phyloP scores from a whole-genome alignment of 1,140 invertebrate species.

The Dendrolimus punctatus region DNA sequence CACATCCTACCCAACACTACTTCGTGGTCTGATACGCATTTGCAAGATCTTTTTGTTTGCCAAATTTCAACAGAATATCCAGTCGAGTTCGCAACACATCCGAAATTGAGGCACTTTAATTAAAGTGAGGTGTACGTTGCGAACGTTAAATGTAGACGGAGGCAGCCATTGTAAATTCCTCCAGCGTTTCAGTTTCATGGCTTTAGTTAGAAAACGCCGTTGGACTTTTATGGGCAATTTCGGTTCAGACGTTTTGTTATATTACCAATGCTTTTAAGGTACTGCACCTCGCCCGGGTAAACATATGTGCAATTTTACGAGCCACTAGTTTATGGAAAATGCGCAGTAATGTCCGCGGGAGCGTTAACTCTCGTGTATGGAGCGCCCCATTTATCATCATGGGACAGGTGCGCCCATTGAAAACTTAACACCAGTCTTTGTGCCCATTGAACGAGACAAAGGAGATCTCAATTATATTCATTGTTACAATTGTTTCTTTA shows the following conservation, averaged over 20 bases:
- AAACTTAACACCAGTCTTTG: neutral
- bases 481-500: too few species aligned
- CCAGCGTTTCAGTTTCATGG: constrained; percentile 66
- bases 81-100: constrained; percentile 18
- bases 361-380: constrained; percentile 37
- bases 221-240: constrained; percentile 70
- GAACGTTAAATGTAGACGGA: constrained; percentile 61
- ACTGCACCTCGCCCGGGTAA: constrained; percentile 64
- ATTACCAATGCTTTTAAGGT: constrained; percentile 72
- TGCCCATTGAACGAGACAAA: neutral
- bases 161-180: constrained; percentile 65
- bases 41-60: too few species aligned
- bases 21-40: too few species aligned
- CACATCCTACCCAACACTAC: too few species aligned
- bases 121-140: constrained; percentile 60
- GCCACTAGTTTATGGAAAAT: constrained; percentile 62
- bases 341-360: constrained; percentile 49
- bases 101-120: constrained; percentile 51
- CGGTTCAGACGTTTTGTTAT: constrained; percentile 71
- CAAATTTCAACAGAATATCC: too few species aligned
- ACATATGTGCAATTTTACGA: constrained; percentile 67
- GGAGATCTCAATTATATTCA: too few species aligned
- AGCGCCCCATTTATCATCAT: constrained; percentile 31
- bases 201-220: constrained; percentile 69
- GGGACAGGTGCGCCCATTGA: constrained; percentile 33